Conservation (phyloP, 2,113 vertebrate genomes). For the Origma solitaria region DNA sequence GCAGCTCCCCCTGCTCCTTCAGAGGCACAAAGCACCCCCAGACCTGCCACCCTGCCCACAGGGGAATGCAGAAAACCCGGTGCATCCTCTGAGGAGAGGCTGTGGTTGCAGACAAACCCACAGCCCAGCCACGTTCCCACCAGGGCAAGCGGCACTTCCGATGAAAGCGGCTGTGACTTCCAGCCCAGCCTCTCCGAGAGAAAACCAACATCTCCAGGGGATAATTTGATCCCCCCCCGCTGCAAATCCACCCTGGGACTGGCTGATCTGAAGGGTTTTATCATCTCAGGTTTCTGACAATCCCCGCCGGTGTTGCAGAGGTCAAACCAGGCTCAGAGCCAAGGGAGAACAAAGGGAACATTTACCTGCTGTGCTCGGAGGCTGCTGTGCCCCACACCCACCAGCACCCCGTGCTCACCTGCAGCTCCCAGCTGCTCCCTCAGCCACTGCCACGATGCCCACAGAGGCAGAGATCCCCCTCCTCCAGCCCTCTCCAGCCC, state of each 20-base stretch:
- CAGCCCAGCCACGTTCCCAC: fast-evolving
- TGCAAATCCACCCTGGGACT: background rate
- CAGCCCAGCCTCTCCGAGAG: background rate
- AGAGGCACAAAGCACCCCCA: background rate
- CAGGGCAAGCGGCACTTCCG: background rate
- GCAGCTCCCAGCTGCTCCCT: background rate
- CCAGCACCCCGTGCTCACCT: background rate
- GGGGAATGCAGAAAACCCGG: background rate
- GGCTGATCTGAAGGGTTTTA: background rate
- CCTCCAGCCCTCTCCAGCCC: background rate
- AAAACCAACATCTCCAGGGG: background rate
- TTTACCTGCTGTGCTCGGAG: background rate
- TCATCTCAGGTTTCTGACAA: slow-evolving; percentile 7
- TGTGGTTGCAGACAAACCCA: background rate
- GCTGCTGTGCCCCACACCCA: background rate
- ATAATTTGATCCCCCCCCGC: background rate
- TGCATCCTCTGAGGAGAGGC: background rate
- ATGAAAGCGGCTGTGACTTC: background rate
- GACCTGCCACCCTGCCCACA: background rate
- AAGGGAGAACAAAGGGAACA: background rate
- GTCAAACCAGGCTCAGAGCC: background rate
- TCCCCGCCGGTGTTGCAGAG: background rate
- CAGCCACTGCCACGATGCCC: background rate
- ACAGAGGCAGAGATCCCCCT: background rate
- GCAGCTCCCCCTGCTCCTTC: background rate